A percentile compares a stretch with the other conserved stretches of the same genome.
Conservation (phyloP, 1,140 invertebrate genomes). For the Spodoptera frugiperda region DNA sequence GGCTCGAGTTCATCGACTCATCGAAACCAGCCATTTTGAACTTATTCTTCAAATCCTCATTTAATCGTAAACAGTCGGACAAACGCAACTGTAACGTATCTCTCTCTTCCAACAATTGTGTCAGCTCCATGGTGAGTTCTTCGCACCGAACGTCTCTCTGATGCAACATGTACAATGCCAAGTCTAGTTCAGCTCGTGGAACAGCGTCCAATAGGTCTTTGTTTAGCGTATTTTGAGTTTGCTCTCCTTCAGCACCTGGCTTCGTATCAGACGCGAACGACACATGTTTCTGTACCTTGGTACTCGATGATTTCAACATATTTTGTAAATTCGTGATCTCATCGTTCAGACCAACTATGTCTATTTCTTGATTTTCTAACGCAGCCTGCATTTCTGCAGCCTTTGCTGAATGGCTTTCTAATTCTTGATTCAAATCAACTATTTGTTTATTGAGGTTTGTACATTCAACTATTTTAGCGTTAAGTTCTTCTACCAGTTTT, state of each 20-base stretch:
- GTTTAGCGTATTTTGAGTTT: slow-evolving; percentile 55
- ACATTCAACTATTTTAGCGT: slow-evolving; percentile 83
- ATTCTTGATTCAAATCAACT: slow-evolving; percentile 83
- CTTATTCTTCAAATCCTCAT: slow-evolving; percentile 87
- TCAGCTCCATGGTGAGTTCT: slow-evolving; percentile 94
- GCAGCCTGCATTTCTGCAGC: slow-evolving; percentile 85
- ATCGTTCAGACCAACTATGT: slow-evolving; percentile 89
- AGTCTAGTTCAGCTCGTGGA: slow-evolving; percentile 90
- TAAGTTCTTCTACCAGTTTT: slow-evolving; percentile 73
- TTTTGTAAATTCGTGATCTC: slow-evolving; percentile 80
- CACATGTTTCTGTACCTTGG: slow-evolving; percentile 86
- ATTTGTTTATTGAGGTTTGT: slow-evolving; percentile 83
- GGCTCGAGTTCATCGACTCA: slow-evolving; percentile 55
- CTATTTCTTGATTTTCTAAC: slow-evolving; percentile 89
- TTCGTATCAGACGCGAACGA: slow-evolving; percentile 78
- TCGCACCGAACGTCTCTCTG: slow-evolving; percentile 95
- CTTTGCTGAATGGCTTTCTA: slow-evolving; percentile 86
- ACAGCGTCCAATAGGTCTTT: slow-evolving; percentile 77
- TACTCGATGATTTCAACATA: slow-evolving; percentile 86
- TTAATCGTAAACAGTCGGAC: slow-evolving; percentile 91
- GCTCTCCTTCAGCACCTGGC: slow-evolving; percentile 52
- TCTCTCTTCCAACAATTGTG: slow-evolving; percentile 93
- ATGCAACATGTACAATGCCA: slow-evolving; percentile 94
- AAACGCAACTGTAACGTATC: slow-evolving; percentile 93
- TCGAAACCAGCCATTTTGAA: slow-evolving; percentile 63